Evolutionary conservation across 1,140 invertebrate genomes (phyloP), one percentile per base, ranked within the genome.

Genomic region (Anoplophora glabripennis): DNA sequence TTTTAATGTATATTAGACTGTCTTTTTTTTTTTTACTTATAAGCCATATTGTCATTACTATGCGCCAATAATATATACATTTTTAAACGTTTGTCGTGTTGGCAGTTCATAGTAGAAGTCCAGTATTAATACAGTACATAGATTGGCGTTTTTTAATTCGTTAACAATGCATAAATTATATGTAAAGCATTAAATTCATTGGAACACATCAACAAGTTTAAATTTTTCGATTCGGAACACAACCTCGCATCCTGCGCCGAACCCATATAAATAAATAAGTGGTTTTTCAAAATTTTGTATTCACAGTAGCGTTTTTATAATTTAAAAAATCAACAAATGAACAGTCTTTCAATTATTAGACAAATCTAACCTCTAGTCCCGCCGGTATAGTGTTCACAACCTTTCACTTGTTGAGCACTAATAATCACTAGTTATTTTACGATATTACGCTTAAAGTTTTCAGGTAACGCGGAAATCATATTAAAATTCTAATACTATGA

Each of bases 101-200:
- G 52, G 52, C 52, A 54, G 52, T 34, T 44, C 52, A 34, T 28
- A 53, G 10, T 53, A 44, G 38, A 33, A 12, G 21, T 21, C 17
- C 21, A 36, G 11, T 49, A 49, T 45, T 45, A 18, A 15, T 9
- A 45, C 12, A 45, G 15, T 17, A 11, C 15, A 52, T 38, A 52
- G 49, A 52, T 52, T 52, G 49, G 49, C 12, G 11, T 45, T 42
- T 53, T 49, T 14, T 14, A 49, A n/a, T 34, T 42, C n/a, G 21
- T 54, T 17, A 54, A 54, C 52, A 54, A 36, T 44, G 34, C 52
- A 54, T 54, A 54, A 54, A 54, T 54, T 44, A 54, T 53, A 53
- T 44, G 21, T 54, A 35, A 54, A 54, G 52, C 52, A 7, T 42
- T 54, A 40, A 54, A 54, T 54, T 37, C 35, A 53, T 17, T 54